These are phyloP conservation scores for Torymus auratus DNA, from an alignment of 2,888 invertebrate genomes.

Conservation along the genomic window DNA sequence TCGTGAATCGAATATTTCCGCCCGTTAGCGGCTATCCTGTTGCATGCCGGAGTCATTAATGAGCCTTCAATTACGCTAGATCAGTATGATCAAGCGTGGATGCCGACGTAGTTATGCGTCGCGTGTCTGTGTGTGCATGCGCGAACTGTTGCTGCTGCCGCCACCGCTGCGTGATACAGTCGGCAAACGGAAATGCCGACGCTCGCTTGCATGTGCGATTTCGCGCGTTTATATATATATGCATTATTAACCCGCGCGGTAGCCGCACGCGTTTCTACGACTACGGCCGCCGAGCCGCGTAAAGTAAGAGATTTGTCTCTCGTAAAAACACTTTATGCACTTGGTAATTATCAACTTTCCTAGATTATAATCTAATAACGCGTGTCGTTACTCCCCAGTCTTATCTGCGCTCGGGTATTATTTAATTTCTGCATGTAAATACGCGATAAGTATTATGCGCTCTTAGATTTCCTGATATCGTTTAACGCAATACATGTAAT, in stretches of 20 bases:
- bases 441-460: background rate
- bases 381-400: background rate
- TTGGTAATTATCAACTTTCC: conserved; percentile 31
- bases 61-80: conserved; percentile 58
- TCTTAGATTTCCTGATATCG: too few species aligned
- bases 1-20: conserved; percentile 60
- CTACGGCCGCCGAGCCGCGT: background rate
- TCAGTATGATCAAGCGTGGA: conserved; percentile 52
- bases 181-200: conserved; percentile 36
- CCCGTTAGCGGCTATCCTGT: conserved; percentile 57
- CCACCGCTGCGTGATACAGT: conserved; percentile 1
- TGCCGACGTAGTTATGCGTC: conserved; percentile 32
- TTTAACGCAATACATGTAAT: too few species aligned
- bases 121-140: background rate
- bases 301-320: conserved; percentile 31
- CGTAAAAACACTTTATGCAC: background rate
- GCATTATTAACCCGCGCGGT: background rate
- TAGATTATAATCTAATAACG: conserved; percentile 32
- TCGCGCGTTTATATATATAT: conserved; percentile 22
- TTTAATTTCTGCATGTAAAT: background rate
- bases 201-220: conserved; percentile 26
- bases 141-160: background rate
- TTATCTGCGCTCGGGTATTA: background rate
- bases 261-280: background rate
- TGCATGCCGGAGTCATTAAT: conserved; percentile 62